Base-by-base conservation (phyloP, 1,140 invertebrate species). In the Bombus sylvicola region DNA sequence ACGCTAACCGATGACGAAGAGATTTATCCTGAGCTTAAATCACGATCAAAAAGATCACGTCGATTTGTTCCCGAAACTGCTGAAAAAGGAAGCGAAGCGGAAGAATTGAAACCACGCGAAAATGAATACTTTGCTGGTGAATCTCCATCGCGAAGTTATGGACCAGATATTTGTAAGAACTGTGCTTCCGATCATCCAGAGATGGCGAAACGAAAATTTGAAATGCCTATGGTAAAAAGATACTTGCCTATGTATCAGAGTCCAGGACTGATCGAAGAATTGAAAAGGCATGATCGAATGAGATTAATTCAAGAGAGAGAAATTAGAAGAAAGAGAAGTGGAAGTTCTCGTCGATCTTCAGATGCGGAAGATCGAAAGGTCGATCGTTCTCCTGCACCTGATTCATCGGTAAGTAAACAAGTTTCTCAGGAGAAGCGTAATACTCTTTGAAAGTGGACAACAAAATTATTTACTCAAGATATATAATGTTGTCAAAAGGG, bases 221-320 rank as follows among this genome's bases (percentile, higher is more conserved):
- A 90, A 34, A 43, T 83, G 74, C 81, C 80, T 57, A 84, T 77
- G 53, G 22, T 90, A 43, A 90, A 80, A 37, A 90, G 83, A 86
- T 92, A 91, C 75, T 76, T 92, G 22, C 92, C 91, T 1, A 76
- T 86, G 37, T 91, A 85, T 66, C 90, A 91, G 74, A 86, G 71
- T 25, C 82, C 90, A 2, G 87, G 87, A 75, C 87, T 92, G 57
- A 90, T 92, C 34, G 78, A 92, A 31, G 92, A 93, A 77, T 74
- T 92, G 8, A 89, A 92, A 64, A 66, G 72, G 57, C 88, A 91
- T 10, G 92, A 92, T 59, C 88, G 82, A 81, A 86, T 89, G 53
- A 93, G 57, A 88, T 87, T 88, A 39, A 91, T 92, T 69, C 71
- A 71, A 12, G 88, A 92, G 76, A 83, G 76, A 37, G 89, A 92